A percentile compares a stretch with the other conserved stretches of the same genome.
phyloP scores from a whole-genome alignment of 2,113 vertebrate species.

The Erythrolamprus reginae region DNA sequence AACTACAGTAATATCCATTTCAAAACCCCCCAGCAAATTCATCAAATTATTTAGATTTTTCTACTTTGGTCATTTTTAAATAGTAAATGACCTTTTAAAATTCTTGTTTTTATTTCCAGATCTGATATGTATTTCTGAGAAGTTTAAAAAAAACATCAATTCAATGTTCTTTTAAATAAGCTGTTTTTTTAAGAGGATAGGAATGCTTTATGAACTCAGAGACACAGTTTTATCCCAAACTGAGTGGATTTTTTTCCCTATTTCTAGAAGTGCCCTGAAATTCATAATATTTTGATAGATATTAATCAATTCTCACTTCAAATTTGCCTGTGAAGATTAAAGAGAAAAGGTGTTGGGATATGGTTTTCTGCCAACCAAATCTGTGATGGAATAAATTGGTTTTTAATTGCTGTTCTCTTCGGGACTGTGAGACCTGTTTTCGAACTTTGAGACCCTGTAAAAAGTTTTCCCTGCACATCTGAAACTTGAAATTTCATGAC shows the following conservation, averaged over 20 bases:
- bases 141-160: background rate
- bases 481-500: too few relatives aligned
- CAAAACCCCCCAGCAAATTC: background rate
- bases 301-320: conserved; percentile 33
- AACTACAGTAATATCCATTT: background rate
- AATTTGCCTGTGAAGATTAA: conserved; percentile 21
- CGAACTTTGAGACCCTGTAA: too few relatives aligned
- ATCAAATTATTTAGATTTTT: background rate
- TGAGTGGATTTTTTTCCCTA: conserved; percentile 1
- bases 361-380: conserved; percentile 2
- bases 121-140: background rate
- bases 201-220: background rate
- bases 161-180: background rate
- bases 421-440: too few relatives aligned
- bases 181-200: background rate
- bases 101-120: background rate
- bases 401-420: too few relatives aligned
- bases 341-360: conserved; percentile 13
- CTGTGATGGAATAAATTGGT: conserved; percentile 14
- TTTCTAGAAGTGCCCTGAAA: conserved; percentile 15
- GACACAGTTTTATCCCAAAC: background rate
- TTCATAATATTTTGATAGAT: conserved; percentile 34
- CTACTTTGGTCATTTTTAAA: background rate
- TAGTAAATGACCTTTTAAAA: background rate
- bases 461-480: too few relatives aligned